Percentiles rank a stretch among this genome's conserved stretches.
These are phyloP conservation scores for Schizopygopsis malacanthus DNA, from an alignment of 2,797 vertebrate species.

Conservation along the genomic window DNA sequence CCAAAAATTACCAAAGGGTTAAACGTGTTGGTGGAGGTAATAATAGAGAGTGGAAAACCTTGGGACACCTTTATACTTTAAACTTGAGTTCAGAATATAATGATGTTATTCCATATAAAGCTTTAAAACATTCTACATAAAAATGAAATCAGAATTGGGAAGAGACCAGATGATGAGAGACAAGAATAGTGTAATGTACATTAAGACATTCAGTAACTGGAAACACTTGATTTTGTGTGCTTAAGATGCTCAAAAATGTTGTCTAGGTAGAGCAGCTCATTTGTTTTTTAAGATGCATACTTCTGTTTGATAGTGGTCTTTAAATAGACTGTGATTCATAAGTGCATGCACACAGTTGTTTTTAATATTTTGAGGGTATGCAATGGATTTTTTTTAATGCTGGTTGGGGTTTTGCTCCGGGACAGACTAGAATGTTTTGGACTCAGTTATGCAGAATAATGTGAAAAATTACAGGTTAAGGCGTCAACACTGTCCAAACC, in stretches of 20 bases:
- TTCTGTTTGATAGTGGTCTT: neutral
- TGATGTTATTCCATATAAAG: neutral
- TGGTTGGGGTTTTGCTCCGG: neutral
- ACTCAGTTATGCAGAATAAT: constrained; percentile 31
- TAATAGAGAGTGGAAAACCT: neutral
- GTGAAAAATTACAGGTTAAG: neutral
- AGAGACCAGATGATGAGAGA: neutral
- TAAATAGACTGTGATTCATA: neutral
- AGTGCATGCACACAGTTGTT: neutral
- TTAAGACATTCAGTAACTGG: neutral
- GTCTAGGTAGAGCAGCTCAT: neutral
- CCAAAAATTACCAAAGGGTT: neutral
- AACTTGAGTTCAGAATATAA: neutral
- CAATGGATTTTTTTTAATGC: neutral
- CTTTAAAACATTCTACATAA: neutral
- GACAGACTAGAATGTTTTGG: constrained; percentile 15
- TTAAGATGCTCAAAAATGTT: neutral
- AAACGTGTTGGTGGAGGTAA: neutral
- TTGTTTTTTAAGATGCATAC: neutral
- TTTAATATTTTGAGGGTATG: neutral
- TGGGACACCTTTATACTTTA: neutral
- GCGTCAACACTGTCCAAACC: neutral
- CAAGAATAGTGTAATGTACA: neutral
- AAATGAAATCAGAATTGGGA: neutral
- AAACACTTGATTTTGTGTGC: neutral